Conservation (phyloP, 2,888 invertebrate species). For the Melipona beecheii region DNA sequence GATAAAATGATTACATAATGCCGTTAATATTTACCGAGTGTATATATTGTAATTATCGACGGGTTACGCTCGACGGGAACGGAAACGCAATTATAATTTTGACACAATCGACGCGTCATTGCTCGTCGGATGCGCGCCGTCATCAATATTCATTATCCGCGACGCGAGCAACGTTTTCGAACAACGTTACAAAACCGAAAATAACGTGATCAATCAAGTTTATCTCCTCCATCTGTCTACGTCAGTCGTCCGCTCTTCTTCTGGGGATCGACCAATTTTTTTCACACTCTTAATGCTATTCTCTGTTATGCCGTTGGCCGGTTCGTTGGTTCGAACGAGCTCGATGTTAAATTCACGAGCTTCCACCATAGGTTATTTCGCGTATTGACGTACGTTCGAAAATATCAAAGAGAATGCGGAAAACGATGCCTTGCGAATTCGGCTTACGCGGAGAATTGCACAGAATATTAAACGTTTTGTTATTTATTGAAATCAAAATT, state of each 20-base stretch:
- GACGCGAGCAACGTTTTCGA: conserved; percentile 4
- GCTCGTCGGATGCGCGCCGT: conserved; percentile 6
- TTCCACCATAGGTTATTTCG: too few species aligned
- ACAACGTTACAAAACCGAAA: conserved; percentile 24
- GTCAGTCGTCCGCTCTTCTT: conserved; percentile 1
- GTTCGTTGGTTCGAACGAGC: neutral
- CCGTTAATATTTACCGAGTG: neutral
- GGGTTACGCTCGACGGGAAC: neutral
- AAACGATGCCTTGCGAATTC: too few species aligned
- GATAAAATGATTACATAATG: neutral
- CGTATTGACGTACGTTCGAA: too few species aligned
- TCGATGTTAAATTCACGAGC: neutral
- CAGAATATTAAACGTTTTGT: neutral
- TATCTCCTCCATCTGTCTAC: conserved; percentile 14
- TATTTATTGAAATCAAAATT: too few species aligned
- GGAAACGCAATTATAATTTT: conserved; percentile 22
- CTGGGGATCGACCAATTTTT: neutral
- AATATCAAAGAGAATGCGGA: too few species aligned
- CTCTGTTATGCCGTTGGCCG: neutral
- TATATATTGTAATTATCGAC: neutral
- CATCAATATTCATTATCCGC: conserved; percentile 32
- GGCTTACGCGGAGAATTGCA: too few species aligned
- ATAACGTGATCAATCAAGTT: conserved; percentile 25
- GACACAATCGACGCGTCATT: conserved; percentile 20
- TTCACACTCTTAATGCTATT: too few species aligned